phyloP scores from a whole-genome alignment of 2,888 invertebrate genomes.

The Bimastos eiseni region DNA sequence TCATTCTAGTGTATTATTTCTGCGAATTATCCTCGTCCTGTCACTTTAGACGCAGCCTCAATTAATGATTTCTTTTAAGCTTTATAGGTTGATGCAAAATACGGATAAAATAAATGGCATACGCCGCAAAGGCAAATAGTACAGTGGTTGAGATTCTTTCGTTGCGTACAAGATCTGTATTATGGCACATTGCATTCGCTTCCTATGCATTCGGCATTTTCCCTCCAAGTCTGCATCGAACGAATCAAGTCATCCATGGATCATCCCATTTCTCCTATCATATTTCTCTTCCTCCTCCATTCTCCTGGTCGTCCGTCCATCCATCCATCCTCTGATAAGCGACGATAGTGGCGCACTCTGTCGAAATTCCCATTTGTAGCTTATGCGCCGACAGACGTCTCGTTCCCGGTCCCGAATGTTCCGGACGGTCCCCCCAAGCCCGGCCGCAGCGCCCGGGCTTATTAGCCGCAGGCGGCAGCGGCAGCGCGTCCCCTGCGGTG shows the following conservation, averaged over 20 bases:
- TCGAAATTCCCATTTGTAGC: slow-evolving; percentile 22
- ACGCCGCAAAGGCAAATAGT: too few relatives aligned
- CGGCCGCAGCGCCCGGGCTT: not conserved
- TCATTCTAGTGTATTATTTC: too few relatives aligned
- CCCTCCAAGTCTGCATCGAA: not conserved
- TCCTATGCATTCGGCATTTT: not conserved
- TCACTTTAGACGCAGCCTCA: too few relatives aligned
- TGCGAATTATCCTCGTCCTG: too few relatives aligned
- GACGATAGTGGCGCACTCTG: not conserved
- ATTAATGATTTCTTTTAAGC: too few relatives aligned
- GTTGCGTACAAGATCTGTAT: too few relatives aligned
- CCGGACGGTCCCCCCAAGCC: not conserved
- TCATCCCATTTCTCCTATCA: not conserved
- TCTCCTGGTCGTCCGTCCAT: not conserved
- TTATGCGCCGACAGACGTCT: slow-evolving; percentile 6
- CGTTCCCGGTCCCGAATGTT: not conserved
- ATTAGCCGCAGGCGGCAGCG: not conserved
- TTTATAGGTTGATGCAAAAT: too few relatives aligned
- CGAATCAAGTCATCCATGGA: not conserved
- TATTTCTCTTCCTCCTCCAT: not conserved
- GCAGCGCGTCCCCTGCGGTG: not conserved
- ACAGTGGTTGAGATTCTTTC: too few relatives aligned
- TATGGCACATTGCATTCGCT: too few relatives aligned
- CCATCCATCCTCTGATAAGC: slow-evolving; percentile 4
- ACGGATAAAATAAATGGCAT: too few relatives aligned